These are phyloP conservation scores for Siderastrea siderea DNA, from an alignment of 92 coral and sea anemone species.

Conservation along the genomic window DNA sequence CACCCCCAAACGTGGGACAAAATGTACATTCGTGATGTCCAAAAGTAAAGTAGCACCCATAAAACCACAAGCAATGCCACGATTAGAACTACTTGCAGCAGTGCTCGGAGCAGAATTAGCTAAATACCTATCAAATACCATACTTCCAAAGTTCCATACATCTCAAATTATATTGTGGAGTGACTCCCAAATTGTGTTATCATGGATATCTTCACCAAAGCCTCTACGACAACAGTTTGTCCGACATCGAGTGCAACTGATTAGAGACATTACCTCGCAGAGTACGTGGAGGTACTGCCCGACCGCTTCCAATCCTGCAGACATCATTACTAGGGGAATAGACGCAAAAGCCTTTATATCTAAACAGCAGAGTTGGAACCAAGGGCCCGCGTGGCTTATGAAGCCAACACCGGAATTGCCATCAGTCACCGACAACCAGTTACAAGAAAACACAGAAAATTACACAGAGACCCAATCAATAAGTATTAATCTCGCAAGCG, in stretches of 20 bases:
- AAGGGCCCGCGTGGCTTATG: not conserved
- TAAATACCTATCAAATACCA: no score
- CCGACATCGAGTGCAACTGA: slow-evolving; percentile 40
- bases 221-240: not conserved
- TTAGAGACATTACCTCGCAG: slow-evolving; percentile 37
- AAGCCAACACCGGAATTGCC: not conserved
- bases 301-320: no score
- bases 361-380: not conserved
- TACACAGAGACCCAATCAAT: no score
- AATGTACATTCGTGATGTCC: not conserved
- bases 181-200: no score
- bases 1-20: slow-evolving; percentile 8
- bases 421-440: not conserved
- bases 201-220: no score
- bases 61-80: no score
- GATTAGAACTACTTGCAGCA: no score
- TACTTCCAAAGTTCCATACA: slow-evolving; percentile 1
- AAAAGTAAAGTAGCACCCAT: no score
- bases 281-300: not conserved
- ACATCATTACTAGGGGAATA: no score
- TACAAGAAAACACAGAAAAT: slow-evolving; percentile 10
- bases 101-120: no score
- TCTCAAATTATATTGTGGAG: not conserved
- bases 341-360: no score
- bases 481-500: no score